Evolutionary conservation across 2,113 vertebrate genomes (phyloP).

Genomic region (Istiophorus platypterus): DNA sequence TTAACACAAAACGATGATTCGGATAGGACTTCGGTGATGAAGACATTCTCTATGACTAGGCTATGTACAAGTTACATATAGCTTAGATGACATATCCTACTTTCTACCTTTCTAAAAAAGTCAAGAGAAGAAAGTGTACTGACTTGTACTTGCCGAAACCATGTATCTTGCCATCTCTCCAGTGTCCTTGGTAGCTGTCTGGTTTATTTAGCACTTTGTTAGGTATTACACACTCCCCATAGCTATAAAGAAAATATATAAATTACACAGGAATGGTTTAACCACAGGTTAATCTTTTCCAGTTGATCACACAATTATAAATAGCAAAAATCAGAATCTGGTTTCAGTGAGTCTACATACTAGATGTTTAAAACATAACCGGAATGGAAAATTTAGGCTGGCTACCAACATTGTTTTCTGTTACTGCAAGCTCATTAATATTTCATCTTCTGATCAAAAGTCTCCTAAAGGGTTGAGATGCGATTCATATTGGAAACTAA

Average conservation of each 20-base stretch:
- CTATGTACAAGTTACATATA: neutral
- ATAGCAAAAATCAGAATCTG: neutral
- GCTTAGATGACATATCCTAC: neutral
- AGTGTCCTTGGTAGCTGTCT: slow-evolving; percentile 92
- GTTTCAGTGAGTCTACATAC: neutral
- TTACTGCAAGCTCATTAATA: neutral
- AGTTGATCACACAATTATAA: neutral
- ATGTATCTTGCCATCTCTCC: slow-evolving; percentile 97
- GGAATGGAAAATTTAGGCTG: neutral
- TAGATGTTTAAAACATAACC: neutral
- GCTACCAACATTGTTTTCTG: neutral
- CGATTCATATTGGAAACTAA: neutral
- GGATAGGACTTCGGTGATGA: neutral
- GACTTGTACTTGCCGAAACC: slow-evolving; percentile 96
- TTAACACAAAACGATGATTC: neutral
- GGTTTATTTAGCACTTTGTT: slow-evolving; percentile 89
- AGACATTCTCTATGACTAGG: neutral
- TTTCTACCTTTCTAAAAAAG: neutral
- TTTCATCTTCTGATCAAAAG: neutral
- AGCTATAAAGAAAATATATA: slow-evolving; percentile 79
- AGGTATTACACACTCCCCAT: slow-evolving; percentile 90
- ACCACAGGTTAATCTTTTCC: neutral
- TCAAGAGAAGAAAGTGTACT: slow-evolving; percentile 31
- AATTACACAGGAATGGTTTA: neutral
- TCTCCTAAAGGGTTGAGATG: neutral